Evolutionary conservation across 1,140 invertebrate species (phyloP).

Genomic region (Ylistrum balloti): DNA sequence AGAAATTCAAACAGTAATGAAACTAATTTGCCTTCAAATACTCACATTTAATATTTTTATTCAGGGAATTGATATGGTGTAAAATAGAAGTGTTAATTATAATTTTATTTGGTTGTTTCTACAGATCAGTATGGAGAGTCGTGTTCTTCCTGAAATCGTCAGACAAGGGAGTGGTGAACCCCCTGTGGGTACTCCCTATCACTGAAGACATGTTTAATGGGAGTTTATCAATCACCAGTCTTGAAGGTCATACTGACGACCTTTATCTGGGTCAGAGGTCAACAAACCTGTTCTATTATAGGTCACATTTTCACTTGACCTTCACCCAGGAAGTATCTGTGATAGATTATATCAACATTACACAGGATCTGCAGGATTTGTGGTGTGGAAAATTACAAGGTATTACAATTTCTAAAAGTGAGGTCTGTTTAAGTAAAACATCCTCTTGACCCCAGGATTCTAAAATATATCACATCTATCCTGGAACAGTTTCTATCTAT

Average conservation of each 20-base stretch:
- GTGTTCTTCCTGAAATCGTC: slow-evolving; percentile 48
- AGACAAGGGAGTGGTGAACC: not conserved
- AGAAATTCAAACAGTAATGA: no score
- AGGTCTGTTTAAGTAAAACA: no score
- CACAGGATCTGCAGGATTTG: not conserved
- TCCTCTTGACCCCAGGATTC: no score
- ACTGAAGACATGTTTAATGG: not conserved
- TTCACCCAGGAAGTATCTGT: slow-evolving; percentile 50
- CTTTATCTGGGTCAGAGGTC: slow-evolving; percentile 51
- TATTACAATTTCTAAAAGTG: not conserved
- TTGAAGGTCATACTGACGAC: not conserved
- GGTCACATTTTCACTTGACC: slow-evolving; percentile 47
- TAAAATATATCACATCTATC: no score
- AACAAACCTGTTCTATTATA: not conserved
- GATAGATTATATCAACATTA: slow-evolving; percentile 48
- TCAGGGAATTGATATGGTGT: no score
- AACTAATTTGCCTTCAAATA: no score
- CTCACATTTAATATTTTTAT: no score
- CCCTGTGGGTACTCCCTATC: slow-evolving; percentile 46
- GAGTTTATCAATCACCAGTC: not conserved
- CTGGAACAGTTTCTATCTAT: no score
- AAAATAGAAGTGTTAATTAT: no score
- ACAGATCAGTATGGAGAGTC: slow-evolving; percentile 50
- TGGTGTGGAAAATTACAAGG: slow-evolving; percentile 51
- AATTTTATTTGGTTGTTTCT: no score